Evolutionary conservation across 2,797 vertebrate species (phyloP).

Genomic region (Sebastes taczanowskii): DNA sequence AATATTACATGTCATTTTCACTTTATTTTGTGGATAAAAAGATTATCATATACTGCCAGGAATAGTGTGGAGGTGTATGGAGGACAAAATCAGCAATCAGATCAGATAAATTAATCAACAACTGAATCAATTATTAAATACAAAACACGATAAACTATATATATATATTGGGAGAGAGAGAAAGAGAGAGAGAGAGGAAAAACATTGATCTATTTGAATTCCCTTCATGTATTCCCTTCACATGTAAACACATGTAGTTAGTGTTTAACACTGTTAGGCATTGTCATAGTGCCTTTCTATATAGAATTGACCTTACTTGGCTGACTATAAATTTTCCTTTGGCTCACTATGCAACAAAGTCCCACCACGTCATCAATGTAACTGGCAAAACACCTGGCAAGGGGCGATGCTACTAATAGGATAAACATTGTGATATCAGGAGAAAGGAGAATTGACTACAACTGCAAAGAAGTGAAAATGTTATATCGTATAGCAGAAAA

Average conservation of each 20-base stretch:
- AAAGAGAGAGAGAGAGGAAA: not conserved
- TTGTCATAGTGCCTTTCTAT: not conserved
- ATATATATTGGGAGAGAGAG: not conserved
- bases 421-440: not conserved
- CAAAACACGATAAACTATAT: not conserved
- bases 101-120: not conserved
- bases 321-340: slow-evolving; percentile 1
- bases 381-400: not conserved
- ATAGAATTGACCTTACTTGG: not conserved
- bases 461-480: not conserved
- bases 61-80: not conserved
- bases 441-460: not conserved
- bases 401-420: not conserved
- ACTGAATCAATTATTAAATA: not conserved
- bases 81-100: slow-evolving; percentile 37
- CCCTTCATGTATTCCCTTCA: too few species aligned
- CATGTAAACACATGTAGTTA: not conserved
- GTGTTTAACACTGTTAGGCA: slow-evolving; percentile 32
- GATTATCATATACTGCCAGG: slow-evolving; percentile 41
- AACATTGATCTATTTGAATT: not conserved
- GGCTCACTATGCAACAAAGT: slow-evolving; percentile 16
- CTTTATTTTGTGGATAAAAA: slow-evolving; percentile 44
- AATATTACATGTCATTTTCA: slow-evolving; percentile 25
- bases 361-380: not conserved
- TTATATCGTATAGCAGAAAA: not conserved